Base-by-base conservation (phyloP, 2,113 vertebrate species). In the Tragelaphus strepsiceros region DNA sequence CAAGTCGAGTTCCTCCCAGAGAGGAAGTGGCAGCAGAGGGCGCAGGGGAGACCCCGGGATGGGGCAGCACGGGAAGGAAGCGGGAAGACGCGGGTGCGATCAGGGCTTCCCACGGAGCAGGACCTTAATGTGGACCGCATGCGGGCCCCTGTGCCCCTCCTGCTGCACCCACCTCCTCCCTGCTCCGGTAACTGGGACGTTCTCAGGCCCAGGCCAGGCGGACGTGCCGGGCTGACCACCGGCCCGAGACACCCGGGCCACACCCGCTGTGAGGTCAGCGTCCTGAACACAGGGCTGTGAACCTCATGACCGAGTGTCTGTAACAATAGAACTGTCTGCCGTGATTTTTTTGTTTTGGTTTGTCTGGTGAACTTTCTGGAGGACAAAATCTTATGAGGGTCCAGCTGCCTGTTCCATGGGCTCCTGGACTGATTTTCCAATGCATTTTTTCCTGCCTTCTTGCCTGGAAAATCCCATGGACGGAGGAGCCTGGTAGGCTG, bases 1-100 rank as follows among this genome's bases (percentile, higher is more conserved):
- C 17, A 17, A 2, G 15, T 16, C 26, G 1, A 49, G 43, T 30
- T 5, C 74, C 26, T 46, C 46, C 43, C 77, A 81, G 6, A 62
- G 13, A 39, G 53, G 67, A 46, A 2, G 6, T 0, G 2, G 54
- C 39, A 9, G 6, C 15, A 28, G 15, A 43, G 17, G 22, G 32
- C 3, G 1, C 43, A 28, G 74, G 24, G 22, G 74, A 10, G 53
- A 9, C 21, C 3, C 53, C 30, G 10, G 4, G 32, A 17, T 0
- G 1, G 53, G 39, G 6, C 1, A 4, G 32, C 1, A 1, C 6
- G 3, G 58, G 14, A 14, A 1, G 4, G 19, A 5, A 3, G 6
- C 17, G 12, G 28, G 16, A 56, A 5, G 4, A 17, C 17, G 8
- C 30, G 6, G 46, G 8, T 2, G 10, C 17, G 1, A 19, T 1